phyloP scores from a whole-genome alignment of 2,888 invertebrate genomes.

The Drosophila pegasa region DNA sequence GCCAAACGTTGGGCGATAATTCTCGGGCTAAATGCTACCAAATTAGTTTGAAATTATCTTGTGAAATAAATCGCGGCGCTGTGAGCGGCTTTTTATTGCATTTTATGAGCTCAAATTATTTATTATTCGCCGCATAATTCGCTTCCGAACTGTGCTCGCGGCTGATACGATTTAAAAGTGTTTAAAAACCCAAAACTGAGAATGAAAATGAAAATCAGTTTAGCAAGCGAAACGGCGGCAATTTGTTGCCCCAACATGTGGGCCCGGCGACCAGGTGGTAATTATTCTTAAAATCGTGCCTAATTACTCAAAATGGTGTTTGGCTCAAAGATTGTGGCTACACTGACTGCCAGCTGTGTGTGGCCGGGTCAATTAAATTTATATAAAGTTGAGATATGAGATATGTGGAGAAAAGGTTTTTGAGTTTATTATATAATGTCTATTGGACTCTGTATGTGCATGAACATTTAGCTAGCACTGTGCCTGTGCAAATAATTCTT shows the following conservation, averaged over 20 bases:
- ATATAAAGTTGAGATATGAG: not conserved
- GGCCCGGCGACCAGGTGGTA: conserved; percentile 72
- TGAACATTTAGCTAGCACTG: conserved; percentile 27
- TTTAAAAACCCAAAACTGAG: conserved; percentile 6
- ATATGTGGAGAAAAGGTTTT: not conserved
- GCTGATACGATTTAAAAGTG: conserved; percentile 22
- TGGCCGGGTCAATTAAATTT: not conserved
- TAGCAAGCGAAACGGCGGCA: conserved; percentile 26
- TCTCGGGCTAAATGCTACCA: conserved; percentile 76
- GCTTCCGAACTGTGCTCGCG: conserved; percentile 73
- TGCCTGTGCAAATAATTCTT: conserved; percentile 20
- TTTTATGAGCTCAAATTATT: conserved; percentile 77
- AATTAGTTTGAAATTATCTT: conserved; percentile 76
- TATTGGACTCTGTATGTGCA: not conserved
- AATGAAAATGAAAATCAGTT: conserved; percentile 11
- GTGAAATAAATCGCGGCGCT: conserved; percentile 69
- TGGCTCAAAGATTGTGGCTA: conserved; percentile 29
- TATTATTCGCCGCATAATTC: conserved; percentile 74
- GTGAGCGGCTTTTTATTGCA: conserved; percentile 69
- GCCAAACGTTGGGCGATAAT: conserved; percentile 54
- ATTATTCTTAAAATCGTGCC: conserved; percentile 74
- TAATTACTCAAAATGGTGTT: conserved; percentile 64
- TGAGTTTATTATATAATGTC: not conserved
- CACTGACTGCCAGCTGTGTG: conserved; percentile 21
- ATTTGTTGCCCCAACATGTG: conserved; percentile 50